Base-by-base conservation (phyloP, 2,113 vertebrate species). In the Ceratotherium simum region DNA sequence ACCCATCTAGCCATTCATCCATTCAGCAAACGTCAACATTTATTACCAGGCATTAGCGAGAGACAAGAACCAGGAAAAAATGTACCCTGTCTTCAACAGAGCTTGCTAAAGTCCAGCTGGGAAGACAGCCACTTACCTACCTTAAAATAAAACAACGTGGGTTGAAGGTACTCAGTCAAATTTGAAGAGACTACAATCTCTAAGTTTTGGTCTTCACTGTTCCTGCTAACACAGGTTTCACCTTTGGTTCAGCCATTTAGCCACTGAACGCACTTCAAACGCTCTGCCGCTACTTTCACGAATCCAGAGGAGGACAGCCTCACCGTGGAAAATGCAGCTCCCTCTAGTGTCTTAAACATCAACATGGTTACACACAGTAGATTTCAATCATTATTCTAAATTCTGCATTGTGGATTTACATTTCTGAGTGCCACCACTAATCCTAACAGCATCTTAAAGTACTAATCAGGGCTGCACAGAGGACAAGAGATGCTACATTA, bases 321-420 rank as follows among this genome's bases (percentile, higher is more conserved):
- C 62, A 0, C 1, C 0, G 0, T 23, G 4, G 23, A 86, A 89
- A 60, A 54, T 0, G 2, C 8, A 14, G 18, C 9, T 64, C 65
- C 20, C 72, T 29, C 20, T 80, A 25, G 31, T 17, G 31, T n/a
- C 79, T 69, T 67, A 58, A 42, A 82, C 2, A 79, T 3, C 27
- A 75, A 58, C 4, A 17, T 33, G 56, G 39, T 69, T 25, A 42
- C 14, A 17, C 64, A 60, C 8, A 69, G 39, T 5, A 36, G 56
- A 39, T 62, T 85, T 65, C 7, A 39, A 18, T 60, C 29, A 89
- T 36, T 42, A 91, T 58, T 75, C 83, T 70, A 16, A 85, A 90
- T 64, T 91, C 33, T 33, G 48, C 2, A 17, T 9, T 36, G 4
- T 39, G 29, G 17, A 29, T 94, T 83, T 90, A 16, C 72, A 76